Conservation (phyloP, 2,113 vertebrate genomes). For the Fukomys damarensis region DNA sequence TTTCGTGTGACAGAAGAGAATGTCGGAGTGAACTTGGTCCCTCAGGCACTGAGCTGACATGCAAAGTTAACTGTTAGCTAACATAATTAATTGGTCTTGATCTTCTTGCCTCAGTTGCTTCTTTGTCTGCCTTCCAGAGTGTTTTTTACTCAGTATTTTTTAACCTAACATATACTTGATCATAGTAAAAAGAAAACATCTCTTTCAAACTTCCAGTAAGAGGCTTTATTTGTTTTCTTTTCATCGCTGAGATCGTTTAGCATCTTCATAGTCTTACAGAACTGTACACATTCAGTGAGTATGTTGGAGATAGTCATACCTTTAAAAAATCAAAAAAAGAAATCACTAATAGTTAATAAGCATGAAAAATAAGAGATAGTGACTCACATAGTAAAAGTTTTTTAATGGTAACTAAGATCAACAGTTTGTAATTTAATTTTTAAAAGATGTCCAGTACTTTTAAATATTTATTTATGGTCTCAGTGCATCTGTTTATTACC, state of each 20-base stretch:
- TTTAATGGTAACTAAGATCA: background rate
- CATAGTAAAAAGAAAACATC: background rate
- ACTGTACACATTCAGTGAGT: background rate
- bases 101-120: conserved; percentile 58
- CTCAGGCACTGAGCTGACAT: conserved; percentile 53
- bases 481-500: background rate
- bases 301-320: background rate
- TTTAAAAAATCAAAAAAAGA: background rate
- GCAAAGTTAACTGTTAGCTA: conserved; percentile 65
- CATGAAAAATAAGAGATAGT: background rate
- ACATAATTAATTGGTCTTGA: conserved; percentile 67
- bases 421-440: background rate
- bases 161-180: conserved; percentile 39
- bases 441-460: background rate
- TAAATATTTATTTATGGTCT: background rate
- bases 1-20: conserved; percentile 21
- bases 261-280: background rate
- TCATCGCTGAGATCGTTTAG: background rate
- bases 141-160: background rate
- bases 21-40: conserved; percentile 46
- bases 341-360: background rate
- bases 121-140: conserved; percentile 4
- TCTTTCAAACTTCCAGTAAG: background rate
- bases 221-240: background rate
- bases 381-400: no score